Percentiles rank a stretch among this genome's conserved stretches.
Conservation (phyloP, 2,888 invertebrate species). For the Gibbula magus region DNA sequence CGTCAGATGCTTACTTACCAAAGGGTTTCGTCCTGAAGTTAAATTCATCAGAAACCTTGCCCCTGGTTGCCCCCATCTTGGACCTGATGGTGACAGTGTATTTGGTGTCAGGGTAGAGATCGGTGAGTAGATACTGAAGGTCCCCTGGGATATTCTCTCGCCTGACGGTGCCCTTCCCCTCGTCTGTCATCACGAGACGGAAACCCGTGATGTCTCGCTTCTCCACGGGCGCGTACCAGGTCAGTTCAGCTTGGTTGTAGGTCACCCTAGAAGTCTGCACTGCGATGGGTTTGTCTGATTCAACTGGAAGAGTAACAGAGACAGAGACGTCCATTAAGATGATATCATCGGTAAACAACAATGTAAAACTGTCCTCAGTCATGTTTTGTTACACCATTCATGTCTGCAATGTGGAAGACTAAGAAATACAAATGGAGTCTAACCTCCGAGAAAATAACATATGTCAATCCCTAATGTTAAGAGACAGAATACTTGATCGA, state of each 20-base stretch:
- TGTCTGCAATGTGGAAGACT: no score
- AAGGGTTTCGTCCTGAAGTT: neutral
- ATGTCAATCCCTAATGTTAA: no score
- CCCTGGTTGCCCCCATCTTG: neutral
- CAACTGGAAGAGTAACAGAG: neutral
- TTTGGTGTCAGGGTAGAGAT: conserved; percentile 1
- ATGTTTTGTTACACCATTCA: no score
- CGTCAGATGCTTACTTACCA: neutral
- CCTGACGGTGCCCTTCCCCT: neutral
- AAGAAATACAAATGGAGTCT: no score
- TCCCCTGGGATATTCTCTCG: neutral
- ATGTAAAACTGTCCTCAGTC: no score
- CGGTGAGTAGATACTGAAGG: neutral
- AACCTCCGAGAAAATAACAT: no score
- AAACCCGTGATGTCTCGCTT: neutral
- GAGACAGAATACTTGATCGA: no score
- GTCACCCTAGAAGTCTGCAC: neutral
- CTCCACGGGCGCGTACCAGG: neutral
- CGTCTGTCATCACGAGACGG: neutral
- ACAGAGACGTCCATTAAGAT: no score
- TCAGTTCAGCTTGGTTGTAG: neutral
- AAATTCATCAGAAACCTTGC: neutral
- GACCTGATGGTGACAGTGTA: neutral
- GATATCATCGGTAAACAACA: no score
- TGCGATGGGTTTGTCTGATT: neutral